phyloP scores from a whole-genome alignment of 2,888 invertebrate genomes.

The Resseliella maxima region DNA sequence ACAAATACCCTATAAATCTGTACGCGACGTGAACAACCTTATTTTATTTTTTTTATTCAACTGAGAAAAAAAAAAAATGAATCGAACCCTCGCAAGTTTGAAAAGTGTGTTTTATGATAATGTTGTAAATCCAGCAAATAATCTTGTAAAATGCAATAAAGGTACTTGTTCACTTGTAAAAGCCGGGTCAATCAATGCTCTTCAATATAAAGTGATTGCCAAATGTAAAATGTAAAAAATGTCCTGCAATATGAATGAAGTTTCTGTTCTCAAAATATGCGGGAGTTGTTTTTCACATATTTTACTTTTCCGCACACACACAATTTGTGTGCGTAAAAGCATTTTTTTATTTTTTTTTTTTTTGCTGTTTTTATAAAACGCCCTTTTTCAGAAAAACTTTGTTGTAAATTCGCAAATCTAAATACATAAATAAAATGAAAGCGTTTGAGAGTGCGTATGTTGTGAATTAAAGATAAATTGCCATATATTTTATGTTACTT shows the following conservation, averaged over 20 bases:
- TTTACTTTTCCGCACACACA: no score
- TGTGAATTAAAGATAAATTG: not conserved
- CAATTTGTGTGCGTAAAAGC: no score
- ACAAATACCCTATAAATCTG: not conserved
- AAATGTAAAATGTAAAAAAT: conserved; percentile 49
- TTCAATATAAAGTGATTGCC: no score
- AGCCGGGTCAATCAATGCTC: conserved; percentile 7
- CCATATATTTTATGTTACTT: conserved; percentile 16
- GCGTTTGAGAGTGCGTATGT: not conserved
- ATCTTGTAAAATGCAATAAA: conserved; percentile 54
- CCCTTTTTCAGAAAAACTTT: not conserved
- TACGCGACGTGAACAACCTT: not conserved
- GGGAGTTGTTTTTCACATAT: not conserved
- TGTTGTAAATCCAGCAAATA: conserved; percentile 54
- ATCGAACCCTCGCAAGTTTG: conserved; percentile 12
- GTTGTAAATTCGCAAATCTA: not conserved
- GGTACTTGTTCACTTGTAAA: conserved; percentile 23
- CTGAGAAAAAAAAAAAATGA: not conserved
- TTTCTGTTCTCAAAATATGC: no score
- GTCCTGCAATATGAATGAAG: not conserved
- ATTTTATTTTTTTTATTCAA: no score
- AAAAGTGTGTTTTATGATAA: conserved; percentile 34
- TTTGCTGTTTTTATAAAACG: not conserved
- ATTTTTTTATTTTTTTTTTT: not conserved
- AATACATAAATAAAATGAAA: conserved; percentile 35